Base-by-base conservation (phyloP, 2,113 vertebrate genomes). In the Balaenoptera acutorostrata region DNA sequence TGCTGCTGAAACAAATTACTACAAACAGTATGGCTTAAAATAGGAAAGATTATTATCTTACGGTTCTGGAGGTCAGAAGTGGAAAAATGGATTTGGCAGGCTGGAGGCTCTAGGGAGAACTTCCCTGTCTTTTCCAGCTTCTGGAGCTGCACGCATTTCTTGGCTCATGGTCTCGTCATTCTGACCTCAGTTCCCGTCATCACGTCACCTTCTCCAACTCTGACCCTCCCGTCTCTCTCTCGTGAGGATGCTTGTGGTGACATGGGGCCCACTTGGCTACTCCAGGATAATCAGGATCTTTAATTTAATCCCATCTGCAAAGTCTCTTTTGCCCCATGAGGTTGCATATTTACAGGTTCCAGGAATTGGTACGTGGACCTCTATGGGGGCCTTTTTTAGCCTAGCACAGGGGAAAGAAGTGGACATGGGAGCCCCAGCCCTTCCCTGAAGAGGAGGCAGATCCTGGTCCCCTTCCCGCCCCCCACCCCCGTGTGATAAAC, bases 351-450 rank as follows among this genome's bases (percentile, higher is more conserved):
- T 33, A 4, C n/a, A 10, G 44, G 11, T 52, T 52, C 15, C 49
- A 52, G 49, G 25, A 11, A 14, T 25, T 29, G 31, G 11, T 2
- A 36, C 3, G 0, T 0, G 9, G 57, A 3, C 6, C 0, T 17
- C 25, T 29, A 1, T 1, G 61, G n/a, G 17, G 10, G 27, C 2
- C 4, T 4, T 4, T 49, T 2, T 13, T 5, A 55, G 72, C 49
- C 25, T 5, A 29, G 5, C 25, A 39, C 14, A 18, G 5, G 33
- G 20, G 1, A 52, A 20, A 25, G 31, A 77, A 13, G 9, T 7
- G 15, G 74, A n/a, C 27, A 2, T 14, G 2, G 17, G 20, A 20
- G 5, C 1, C 59, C 29, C 27, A 14, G 20, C 5, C 17, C 44
- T 0, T 9, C 4, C 29, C 57, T 3, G 29, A 31, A 10, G 1